Evolutionary conservation across 2,888 invertebrate genomes (phyloP), one percentile per base, ranked within the genome.

Genomic region (Tenthredo scrophulariae): DNA sequence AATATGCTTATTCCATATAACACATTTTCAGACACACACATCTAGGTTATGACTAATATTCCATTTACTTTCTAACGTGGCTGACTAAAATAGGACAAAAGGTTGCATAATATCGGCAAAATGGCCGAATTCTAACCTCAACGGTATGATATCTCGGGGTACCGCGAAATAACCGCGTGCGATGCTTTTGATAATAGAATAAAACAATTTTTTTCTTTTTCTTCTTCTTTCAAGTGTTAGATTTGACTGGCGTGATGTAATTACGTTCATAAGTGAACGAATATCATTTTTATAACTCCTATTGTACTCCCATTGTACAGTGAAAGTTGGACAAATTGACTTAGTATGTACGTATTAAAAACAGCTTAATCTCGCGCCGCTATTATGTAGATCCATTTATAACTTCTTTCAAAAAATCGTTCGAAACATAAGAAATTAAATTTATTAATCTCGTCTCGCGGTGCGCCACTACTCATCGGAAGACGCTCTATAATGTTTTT

Each of bases 111-210:
- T 62, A 80, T 18, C 22, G 18, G 29, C 80, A 80, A 80, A 80
- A 80, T 80, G 80, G 80, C 80, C 62, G 80, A 62, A 80, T 80
- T 33, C 58, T 80, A 80, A 80, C 80, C 80, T 80, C 58, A 80
- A 80, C 37, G 10, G 33, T 77, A 75, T 10, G 18, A 26, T 72
- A 74, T 74, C 74, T 43, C 6, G 4, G 26, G 40, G 40, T 9
- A 54, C 54, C 77, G 77, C 18, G 29, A 29, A 50, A 77, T 77
- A 54, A 46, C 29, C 22, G 67, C 67, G 26, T 26, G 18, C 33
- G 33, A 15, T 67, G 50, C 15, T 29, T 5, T 18, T 18, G 77
- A 54, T 77, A 33, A 77, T 77, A 18, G 33, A 77, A 46, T 33
- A 5, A 33, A 10, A 9, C 2, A 33, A 40, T 22, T 72, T n/a